A percentile compares a stretch with the other conserved stretches of the same genome.
Conservation (phyloP, 2,113 vertebrate species). For the Desmodus rotundus region DNA sequence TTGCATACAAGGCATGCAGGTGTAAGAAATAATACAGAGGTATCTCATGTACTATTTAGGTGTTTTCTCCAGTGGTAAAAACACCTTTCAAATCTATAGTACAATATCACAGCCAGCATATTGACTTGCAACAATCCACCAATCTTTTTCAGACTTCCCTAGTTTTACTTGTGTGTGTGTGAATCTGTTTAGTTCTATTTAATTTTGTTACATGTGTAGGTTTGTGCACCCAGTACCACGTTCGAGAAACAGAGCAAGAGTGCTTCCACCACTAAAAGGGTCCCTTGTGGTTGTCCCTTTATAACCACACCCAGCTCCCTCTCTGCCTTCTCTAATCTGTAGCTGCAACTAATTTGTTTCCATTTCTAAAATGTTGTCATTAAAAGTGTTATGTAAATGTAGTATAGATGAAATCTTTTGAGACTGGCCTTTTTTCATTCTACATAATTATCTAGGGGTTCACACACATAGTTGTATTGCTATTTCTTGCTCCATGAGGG, state of each 20-base stretch:
- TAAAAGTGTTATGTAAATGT: not conserved
- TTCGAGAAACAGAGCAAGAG: not conserved
- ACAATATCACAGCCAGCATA: not conserved
- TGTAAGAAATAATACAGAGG: not conserved
- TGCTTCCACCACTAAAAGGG: no score
- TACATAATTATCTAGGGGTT: not conserved
- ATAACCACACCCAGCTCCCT: not conserved
- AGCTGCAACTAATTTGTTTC: not conserved
- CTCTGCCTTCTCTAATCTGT: not conserved
- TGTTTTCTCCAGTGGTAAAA: not conserved
- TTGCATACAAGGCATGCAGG: not conserved
- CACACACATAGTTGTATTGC: not conserved
- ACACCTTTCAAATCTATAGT: not conserved
- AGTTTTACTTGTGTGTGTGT: not conserved
- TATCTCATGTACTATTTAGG: not conserved
- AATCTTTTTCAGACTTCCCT: not conserved
- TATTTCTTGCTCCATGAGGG: not conserved
- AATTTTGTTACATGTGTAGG: not conserved
- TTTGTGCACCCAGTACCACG: not conserved
- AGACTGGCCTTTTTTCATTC: not conserved
- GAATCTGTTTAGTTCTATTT: not conserved
- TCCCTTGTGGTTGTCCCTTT: no score
- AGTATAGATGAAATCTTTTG: not conserved
- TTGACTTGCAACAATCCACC: not conserved
- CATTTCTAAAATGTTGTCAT: not conserved